Base-by-base conservation (phyloP, 2,797 vertebrate species). In the Melanotaenia nigrans region DNA sequence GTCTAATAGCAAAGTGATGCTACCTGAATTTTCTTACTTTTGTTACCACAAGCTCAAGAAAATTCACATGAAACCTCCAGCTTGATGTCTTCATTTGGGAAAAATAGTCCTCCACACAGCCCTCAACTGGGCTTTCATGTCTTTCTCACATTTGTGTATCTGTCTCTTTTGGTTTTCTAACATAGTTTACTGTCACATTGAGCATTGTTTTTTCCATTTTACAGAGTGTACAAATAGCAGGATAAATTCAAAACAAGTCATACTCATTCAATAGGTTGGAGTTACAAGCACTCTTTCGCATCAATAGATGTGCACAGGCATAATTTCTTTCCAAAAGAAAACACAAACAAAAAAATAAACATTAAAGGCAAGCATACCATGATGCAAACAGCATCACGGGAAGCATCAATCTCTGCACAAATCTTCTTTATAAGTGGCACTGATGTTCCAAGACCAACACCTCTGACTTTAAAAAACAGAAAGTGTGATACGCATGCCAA, bases 1-100 rank as follows among this genome's bases (percentile, higher is more conserved):
- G 65, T 32, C 75, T 83, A 73, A 90, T 82, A 87, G 78, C 78
- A 75, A 71, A 64, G 68, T 25, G 38, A 53, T 67, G 67, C 81
- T 85, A 11, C 47, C 9, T 49, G 47, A 49, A 59, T 82, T 68
- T 80, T 75, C 84, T 89, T 74, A 77, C 86, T 81, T 78, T 61
- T 64, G 10, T 42, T 63, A 59, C 47, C 60, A 18, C 81, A 65
- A 47, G 81, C 81, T 78, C 70, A 56, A 73, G 65, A 54, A 54
- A 69, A 51, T 69, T 42, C 59, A 73, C 72, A 63, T 71, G 70
- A 24, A 76, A 51, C 79, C 83, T 90, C 74, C 32, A 75, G 55
- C 78, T 71, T 85, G 73, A 86, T 73, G 73, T 89, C 86, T 91
- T 92, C 84, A 90, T 90, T 82, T 87, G 72, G 79, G 85, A 84